Percentiles rank a stretch among this genome's conserved stretches.
phyloP scores from a whole-genome alignment of 2,113 vertebrate species.

The Hemiscyllium ocellatum region DNA sequence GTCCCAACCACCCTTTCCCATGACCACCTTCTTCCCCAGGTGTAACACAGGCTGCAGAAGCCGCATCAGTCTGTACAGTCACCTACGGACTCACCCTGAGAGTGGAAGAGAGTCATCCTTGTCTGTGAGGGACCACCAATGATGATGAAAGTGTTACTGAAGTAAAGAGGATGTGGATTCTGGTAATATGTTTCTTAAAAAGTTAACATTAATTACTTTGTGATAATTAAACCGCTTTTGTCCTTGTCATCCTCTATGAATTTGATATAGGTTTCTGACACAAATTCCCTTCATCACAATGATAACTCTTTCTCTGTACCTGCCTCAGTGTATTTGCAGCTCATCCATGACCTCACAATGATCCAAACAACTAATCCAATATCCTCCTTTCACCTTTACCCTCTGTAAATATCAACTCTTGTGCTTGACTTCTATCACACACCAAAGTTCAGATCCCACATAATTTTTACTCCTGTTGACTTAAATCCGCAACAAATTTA shows the following conservation, averaged over 20 bases:
- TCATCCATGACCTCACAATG: not conserved
- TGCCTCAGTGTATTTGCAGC: not conserved
- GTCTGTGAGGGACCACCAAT: no score
- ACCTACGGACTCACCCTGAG: no score
- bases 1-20: no score
- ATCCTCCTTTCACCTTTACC: not conserved
- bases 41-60: no score
- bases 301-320: not conserved
- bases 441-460: not conserved
- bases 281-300: not conserved
- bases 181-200: not conserved
- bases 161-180: not conserved
- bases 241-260: not conserved
- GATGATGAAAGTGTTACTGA: no score
- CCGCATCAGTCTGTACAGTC: no score
- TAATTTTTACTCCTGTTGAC: not conserved
- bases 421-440: not conserved
- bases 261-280: not conserved
- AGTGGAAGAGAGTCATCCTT: no score
- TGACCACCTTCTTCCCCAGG: no score
- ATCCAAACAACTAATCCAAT: not conserved
- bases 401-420: not conserved
- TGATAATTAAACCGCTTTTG: not conserved
- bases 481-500: not conserved
- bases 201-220: not conserved